Evolutionary conservation across 1,140 invertebrate species (phyloP).

Genomic region (Bombus huntii): DNA sequence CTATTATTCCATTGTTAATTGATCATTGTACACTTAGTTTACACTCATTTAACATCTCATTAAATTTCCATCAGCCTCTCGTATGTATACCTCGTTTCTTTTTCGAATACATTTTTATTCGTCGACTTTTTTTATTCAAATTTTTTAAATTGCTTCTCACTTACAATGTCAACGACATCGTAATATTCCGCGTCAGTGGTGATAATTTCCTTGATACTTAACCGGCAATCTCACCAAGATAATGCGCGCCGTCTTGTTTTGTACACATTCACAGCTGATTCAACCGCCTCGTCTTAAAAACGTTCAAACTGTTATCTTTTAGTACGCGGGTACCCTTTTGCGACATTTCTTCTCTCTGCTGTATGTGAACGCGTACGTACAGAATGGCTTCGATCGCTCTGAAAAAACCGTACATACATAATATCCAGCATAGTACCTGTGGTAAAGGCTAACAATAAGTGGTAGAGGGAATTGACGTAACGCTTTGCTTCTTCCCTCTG

Average conservation of each 20-base stretch:
- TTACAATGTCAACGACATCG: slow-evolving; percentile 29
- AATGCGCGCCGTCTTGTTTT: slow-evolving; percentile 64
- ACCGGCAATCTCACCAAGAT: slow-evolving; percentile 56
- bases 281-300: slow-evolving; percentile 45
- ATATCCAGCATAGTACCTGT: slow-evolving; percentile 2
- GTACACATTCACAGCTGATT: slow-evolving; percentile 69
- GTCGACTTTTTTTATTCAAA: not conserved
- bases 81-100: not conserved
- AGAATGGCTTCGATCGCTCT: slow-evolving; percentile 29
- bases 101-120: not conserved
- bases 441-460: slow-evolving; percentile 14
- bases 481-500: slow-evolving; percentile 1
- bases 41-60: not conserved
- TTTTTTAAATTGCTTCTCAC: not conserved
- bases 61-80: not conserved
- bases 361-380: not conserved
- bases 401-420: slow-evolving; percentile 28
- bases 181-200: not conserved
- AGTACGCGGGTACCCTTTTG: not conserved
- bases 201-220: slow-evolving; percentile 44
- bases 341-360: slow-evolving; percentile 5
- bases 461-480: slow-evolving; percentile 43
- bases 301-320: slow-evolving; percentile 36
- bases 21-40: not conserved
- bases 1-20: slow-evolving; percentile 52